Base-by-base conservation (phyloP, 2,888 invertebrate genomes). In the Eudasyphora cyanicolor region DNA sequence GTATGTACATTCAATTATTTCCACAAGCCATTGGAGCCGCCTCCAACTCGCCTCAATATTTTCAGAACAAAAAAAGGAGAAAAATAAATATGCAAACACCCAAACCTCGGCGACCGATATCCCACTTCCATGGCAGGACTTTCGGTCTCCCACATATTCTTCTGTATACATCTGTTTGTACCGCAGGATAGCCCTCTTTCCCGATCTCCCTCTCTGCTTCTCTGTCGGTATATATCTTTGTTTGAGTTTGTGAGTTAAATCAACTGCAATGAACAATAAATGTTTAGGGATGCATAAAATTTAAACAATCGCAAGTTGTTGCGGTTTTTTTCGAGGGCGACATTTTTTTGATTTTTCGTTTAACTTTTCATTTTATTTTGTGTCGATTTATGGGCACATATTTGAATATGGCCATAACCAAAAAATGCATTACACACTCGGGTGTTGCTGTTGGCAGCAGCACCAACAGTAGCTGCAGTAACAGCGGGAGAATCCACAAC, bases 231-330 rank as follows among this genome's bases (percentile, higher is more conserved):
- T n/a, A n/a, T n/a, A n/a, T n/a, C n/a, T n/a, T n/a, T n/a, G n/a
- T n/a, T n/a, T n/a, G n/a, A n/a, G n/a, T n/a, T n/a, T 71, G 38
- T 49, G 51, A 74, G 82, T 73, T 81, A 81, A 84, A 81, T 81
- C 84, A 81, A 81, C 78, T 84, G 81, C 81, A 81, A 78, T 79
- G 73, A 78, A 73, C 57, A 73, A 35, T 81, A 67, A 71, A 78
- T 73, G 75, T 81, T 75, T 71, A 77, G 71, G 75, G 71, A 81
- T 78, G 83, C 78, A 81, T 77, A 84, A 84, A 80, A 81, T 84
- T 80, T 76, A 60, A 67, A 78, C 80, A 80, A 75, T 80, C 29
- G 77, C 60, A 60, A 64, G 54, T 76, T 67, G 51, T 54, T 32
- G 54, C 57, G 51, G 51, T 51, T 67, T 14, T 67, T 21, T 35